Evolutionary conservation across 1,140 invertebrate species (phyloP), one percentile per base, ranked within the genome.

Genomic region (Plectrocnemia conspersa): DNA sequence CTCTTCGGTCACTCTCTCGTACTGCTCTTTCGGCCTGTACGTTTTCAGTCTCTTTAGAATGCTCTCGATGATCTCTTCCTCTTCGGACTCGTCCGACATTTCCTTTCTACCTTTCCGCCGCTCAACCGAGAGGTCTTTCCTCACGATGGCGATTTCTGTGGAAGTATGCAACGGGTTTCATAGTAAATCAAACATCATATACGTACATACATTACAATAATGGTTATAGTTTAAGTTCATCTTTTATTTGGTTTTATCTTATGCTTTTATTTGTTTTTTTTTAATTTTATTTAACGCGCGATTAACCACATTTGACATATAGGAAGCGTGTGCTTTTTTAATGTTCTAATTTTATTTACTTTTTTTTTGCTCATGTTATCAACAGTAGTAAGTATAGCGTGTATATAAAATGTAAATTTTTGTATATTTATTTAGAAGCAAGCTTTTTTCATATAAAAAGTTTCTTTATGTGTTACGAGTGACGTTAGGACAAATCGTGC

Each of bases 121-220:
- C 46, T 65, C 70, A 33, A 45, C 27, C 1, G 27, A 21, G 6
- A 33, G 10, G 13, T 53, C 35, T 36, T 53, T 21, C 21, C 10
- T 65, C 54, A 65, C 64, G 64, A 70, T 69, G 61, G 67, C 49
- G 66, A 63, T 70, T 73, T 76, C 74, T 76, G 74, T 76, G 72
- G 68, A 74, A 73, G 66, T 73, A 68, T 67, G 59, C 61, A 61
- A 56, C 54, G 44, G 47, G 29, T 52, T 38, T 36, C 16, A 49
- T 49, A 3, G 16, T 49, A 36, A 35, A 36, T 1, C 27, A 29
- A 9, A 13, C 27, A 29, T 29, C 27, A 29, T 13, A 29, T 29
- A 13, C 13, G 27, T 9, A 29, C 27, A 9, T 29, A 9, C 27
- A 29, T 9, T 32, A 32, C 23, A 18, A 48, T 48, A 18, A 29